Base-by-base conservation (phyloP, 2,797 vertebrate genomes). In the Tenualosa ilisha region DNA sequence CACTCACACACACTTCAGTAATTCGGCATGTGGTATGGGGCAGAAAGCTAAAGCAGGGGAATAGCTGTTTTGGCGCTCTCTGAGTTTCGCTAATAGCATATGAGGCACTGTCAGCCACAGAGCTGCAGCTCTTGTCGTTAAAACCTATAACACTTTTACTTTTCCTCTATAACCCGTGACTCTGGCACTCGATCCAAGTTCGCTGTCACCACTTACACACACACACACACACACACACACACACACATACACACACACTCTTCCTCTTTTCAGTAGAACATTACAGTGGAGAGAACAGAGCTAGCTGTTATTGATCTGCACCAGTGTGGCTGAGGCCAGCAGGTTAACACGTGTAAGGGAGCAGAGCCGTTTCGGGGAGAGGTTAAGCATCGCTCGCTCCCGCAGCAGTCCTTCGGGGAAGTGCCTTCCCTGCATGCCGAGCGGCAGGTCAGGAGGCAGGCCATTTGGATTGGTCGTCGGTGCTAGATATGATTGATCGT, bases 401-500 rank as follows among this genome's bases (percentile, higher is more conserved):
- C 81, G 6, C 59, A 82, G 53, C 84, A 15, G 75, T 84, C 6
- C 13, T 54, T 31, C 79, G 53, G 84, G 84, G 50, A 51, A 85
- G 84, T 37, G 24, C 85, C 63, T 51, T 22, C 61, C 83, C 82
- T 51, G 79, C 65, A 81, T 86, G 82, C 81, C 79, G 81, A 85
- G 82, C 83, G 81, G 68, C 81, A 91, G 94, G 94, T 94, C 93
- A 94, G 92, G 88, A 88, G 93, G 91, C 93, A 92, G 93, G 90
- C 93, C 92, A 92, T 93, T 95, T 95, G 94, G 92, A 91, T 40
- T 85, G 86, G 91, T 86, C 86, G 13, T 53, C 86, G 91, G 94
- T 92, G 90, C 92, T 94, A 91, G 92, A 95, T 90, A 92, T 95
- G 95, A 95, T 95, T 94, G 92, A 96, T 94, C 92, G 91, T 91